These are phyloP conservation scores for Himantopus leucocephalus DNA, from an alignment of 2,113 vertebrate genomes.

Conservation along the genomic window DNA sequence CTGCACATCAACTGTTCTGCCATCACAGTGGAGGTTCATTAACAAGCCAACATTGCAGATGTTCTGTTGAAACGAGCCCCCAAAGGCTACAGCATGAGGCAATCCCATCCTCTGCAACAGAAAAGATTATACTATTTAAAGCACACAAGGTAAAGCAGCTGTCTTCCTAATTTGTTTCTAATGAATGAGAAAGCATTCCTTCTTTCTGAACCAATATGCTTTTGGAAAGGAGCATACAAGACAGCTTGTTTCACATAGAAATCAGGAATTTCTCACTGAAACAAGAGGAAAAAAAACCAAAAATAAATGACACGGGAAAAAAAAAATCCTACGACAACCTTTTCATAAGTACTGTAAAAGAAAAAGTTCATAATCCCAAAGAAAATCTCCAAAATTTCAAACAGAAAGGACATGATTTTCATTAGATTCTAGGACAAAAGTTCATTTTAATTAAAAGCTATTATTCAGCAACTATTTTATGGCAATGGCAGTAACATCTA, in stretches of 20 bases:
- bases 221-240: neutral
- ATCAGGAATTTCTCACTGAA: neutral
- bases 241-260: neutral
- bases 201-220: neutral
- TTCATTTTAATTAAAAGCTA: neutral
- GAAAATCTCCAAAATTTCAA: neutral
- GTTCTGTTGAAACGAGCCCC: constrained; percentile 58
- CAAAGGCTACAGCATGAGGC: constrained; percentile 63
- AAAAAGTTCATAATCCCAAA: neutral
- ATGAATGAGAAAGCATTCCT: neutral
- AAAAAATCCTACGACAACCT: neutral
- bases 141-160: neutral
- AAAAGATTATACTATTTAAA: neutral
- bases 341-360: neutral
- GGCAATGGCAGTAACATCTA: neutral
- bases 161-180: neutral
- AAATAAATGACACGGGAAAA: neutral
- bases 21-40: constrained; percentile 64
- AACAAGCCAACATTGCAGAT: constrained; percentile 57
- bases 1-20: constrained; percentile 60
- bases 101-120: constrained; percentile 65
- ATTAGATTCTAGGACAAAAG: neutral
- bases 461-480: neutral
- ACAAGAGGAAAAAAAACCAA: neutral
- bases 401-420: neutral